These are phyloP conservation scores for Lepidotrigona ventralis DNA, from an alignment of 1,140 invertebrate species.

Conservation along the genomic window DNA sequence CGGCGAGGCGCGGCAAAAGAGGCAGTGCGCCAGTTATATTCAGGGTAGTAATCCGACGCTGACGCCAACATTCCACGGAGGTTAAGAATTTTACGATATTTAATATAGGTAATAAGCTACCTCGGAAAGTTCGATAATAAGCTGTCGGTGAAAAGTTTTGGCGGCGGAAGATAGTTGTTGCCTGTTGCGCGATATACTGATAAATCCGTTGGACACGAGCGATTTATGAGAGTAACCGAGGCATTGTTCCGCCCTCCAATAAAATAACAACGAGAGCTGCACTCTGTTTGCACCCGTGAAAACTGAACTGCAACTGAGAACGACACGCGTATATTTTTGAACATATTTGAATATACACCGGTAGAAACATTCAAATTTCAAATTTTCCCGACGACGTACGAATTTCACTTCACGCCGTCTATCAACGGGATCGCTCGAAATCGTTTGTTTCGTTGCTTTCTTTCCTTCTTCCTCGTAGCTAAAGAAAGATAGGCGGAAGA, in stretches of 20 bases:
- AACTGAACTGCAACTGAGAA: no score
- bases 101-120: constrained; percentile 47
- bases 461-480: not conserved
- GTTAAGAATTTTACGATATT: constrained; percentile 54
- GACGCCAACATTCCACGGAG: constrained; percentile 39
- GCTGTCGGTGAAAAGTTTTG: constrained; percentile 35
- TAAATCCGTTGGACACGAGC: constrained; percentile 3
- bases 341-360: not conserved
- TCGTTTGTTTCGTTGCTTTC: not conserved
- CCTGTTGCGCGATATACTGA: constrained; percentile 16
- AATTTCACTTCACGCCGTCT: no score
- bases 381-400: no score
- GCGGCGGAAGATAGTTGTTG: constrained; percentile 13
- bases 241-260: not conserved
- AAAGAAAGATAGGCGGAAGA: not conserved
- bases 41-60: constrained; percentile 31
- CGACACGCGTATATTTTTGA: not conserved
- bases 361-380: no score
- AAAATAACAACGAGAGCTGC: not conserved
- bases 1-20: not conserved
- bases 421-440: not conserved
- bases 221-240: not conserved
- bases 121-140: constrained; percentile 45
- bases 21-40: constrained; percentile 4
- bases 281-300: not conserved